A percentile compares a stretch with the other conserved stretches of the same genome.
Evolutionary conservation across 2,113 vertebrate genomes (phyloP).

Genomic region (Cottus gobio): DNA sequence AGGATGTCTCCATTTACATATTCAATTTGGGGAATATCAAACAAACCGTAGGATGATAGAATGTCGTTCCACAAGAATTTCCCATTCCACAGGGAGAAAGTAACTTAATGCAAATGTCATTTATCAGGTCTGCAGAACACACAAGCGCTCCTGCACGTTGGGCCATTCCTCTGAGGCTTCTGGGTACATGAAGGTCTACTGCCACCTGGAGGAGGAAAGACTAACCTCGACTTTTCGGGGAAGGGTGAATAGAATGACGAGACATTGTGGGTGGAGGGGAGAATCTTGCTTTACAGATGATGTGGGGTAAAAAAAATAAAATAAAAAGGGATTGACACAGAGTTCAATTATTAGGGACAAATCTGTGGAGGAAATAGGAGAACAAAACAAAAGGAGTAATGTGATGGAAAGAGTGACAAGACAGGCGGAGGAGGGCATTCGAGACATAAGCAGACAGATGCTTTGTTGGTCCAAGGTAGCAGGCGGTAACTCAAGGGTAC

Average conservation of each 20-base stretch:
- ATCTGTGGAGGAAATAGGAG: conserved; percentile 8
- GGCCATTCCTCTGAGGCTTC: conserved; percentile 29
- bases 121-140: conserved; percentile 73
- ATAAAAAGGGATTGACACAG: not conserved
- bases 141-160: conserved; percentile 53
- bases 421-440: not conserved
- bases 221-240: conserved; percentile 1
- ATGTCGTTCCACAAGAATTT: conserved; percentile 70
- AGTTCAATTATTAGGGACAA: conserved; percentile 16
- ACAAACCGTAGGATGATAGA: conserved; percentile 74
- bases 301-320: not conserved
- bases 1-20: conserved; percentile 79
- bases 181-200: conserved; percentile 70
- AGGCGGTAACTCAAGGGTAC: conserved; percentile 37
- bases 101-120: conserved; percentile 81
- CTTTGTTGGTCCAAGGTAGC: conserved; percentile 10
- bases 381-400: conserved; percentile 9
- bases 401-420: conserved; percentile 28
- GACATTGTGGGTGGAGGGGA: conserved; percentile 1
- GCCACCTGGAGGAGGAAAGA: conserved; percentile 76
- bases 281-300: conserved; percentile 9
- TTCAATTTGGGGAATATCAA: conserved; percentile 76
- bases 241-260: conserved; percentile 18
- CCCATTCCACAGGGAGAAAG: conserved; percentile 66
- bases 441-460: conserved; percentile 17